Conservation (phyloP, 1,140 invertebrate genomes). For the Trichonephila inaurata region DNA sequence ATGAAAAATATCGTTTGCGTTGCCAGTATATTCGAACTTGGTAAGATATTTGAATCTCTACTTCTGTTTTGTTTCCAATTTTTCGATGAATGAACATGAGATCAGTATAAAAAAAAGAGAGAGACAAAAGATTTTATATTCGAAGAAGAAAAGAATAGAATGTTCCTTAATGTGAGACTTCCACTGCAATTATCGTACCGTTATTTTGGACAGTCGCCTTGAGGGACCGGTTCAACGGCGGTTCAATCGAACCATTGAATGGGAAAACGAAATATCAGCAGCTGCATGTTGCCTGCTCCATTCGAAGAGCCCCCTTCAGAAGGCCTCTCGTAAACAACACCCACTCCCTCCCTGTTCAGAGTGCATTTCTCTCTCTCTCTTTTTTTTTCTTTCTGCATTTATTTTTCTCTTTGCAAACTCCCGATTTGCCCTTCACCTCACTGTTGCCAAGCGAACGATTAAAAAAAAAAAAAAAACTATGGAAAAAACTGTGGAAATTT, state of each 20-base stretch:
- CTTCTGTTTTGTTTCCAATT: no score
- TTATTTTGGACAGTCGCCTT: neutral
- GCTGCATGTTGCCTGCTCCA: neutral
- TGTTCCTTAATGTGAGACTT: neutral
- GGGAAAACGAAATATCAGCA: constrained; percentile 18
- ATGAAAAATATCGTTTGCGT: no score
- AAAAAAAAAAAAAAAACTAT: no score
- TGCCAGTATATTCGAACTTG: no score
- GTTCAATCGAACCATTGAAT: constrained; percentile 28
- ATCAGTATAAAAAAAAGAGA: neutral
- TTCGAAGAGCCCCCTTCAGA: neutral
- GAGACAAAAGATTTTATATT: neutral
- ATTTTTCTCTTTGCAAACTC: neutral
- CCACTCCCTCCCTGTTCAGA: neutral
- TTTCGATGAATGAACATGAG: no score
- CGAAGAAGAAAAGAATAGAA: neutral
- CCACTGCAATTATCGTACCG: neutral
- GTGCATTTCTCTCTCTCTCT: neutral
- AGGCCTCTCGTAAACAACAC: constrained; percentile 69
- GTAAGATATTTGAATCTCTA: no score
- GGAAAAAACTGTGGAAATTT: neutral
- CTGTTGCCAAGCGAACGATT: neutral
- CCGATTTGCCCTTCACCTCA: constrained; percentile 31
- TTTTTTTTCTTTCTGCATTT: neutral
- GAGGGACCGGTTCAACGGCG: neutral